Conservation (phyloP, 2,888 invertebrate genomes). For the Amblyjoppa fuscipennis region DNA sequence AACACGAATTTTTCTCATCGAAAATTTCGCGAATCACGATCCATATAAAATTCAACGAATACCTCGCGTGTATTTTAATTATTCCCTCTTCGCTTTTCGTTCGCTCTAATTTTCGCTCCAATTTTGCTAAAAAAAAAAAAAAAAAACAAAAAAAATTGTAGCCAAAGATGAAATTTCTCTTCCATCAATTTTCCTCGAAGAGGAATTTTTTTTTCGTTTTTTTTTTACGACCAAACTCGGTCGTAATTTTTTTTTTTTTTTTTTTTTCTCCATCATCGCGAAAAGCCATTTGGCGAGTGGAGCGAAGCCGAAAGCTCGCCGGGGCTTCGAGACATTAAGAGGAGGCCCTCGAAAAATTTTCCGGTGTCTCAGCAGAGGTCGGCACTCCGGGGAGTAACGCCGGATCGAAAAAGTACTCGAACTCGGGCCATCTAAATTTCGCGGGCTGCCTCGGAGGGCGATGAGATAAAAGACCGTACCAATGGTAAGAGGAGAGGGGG, state of each 20-base stretch:
- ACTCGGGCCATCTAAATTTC: constrained; percentile 58
- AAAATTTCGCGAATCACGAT: neutral
- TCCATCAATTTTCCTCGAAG: neutral
- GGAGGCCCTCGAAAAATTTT: constrained; percentile 52
- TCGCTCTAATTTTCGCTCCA: neutral
- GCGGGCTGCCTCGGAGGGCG: neutral
- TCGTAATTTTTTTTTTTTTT: neutral
- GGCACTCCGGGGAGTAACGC: constrained; percentile 37
- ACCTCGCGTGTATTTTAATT: neutral
- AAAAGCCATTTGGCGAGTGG: neutral
- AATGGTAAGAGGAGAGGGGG: neutral
- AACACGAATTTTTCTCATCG: neutral
- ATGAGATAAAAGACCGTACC: neutral
- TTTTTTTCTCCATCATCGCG: neutral
- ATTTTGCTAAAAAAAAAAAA: neutral
- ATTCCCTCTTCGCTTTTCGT: neutral
- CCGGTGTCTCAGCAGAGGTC: constrained; percentile 56
- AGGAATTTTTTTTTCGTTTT: neutral
- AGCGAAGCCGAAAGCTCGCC: neutral
- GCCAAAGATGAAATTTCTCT: neutral
- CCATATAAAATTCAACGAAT: neutral
- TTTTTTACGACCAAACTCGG: neutral
- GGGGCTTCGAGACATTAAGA: constrained; percentile 38
- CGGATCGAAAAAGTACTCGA: constrained; percentile 53
- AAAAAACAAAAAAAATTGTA: neutral